Conservation (phyloP, 2,113 vertebrate species). For the Zosterops lateralis region DNA sequence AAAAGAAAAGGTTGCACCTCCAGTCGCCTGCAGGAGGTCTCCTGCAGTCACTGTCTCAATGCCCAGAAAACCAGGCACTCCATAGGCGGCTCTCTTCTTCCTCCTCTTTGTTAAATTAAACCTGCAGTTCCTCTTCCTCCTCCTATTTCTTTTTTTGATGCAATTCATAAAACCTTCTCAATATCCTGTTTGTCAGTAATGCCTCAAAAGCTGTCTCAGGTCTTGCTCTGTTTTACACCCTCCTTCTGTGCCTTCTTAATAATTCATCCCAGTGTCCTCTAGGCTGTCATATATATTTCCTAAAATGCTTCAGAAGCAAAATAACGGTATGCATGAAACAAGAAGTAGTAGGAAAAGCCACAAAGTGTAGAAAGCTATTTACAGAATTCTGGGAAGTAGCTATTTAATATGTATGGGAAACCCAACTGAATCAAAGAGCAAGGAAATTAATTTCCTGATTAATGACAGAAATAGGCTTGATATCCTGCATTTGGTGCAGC, state of each 20-base stretch:
- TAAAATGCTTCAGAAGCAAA: not conserved
- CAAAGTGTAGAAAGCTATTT: not conserved
- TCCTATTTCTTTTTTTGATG: not conserved
- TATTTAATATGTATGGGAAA: not conserved
- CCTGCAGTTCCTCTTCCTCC: not conserved
- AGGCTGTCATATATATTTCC: not conserved
- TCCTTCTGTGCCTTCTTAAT: not conserved
- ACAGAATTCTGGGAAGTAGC: not conserved
- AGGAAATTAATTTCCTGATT: not conserved
- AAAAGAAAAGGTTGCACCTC: constrained; percentile 37
- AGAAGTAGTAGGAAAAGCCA: not conserved
- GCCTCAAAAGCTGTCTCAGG: not conserved
- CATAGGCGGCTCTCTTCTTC: not conserved
- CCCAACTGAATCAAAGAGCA: not conserved
- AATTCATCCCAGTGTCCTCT: not conserved
- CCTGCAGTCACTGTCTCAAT: not conserved
- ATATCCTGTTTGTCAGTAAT: not conserved
- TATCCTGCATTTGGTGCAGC: not conserved
- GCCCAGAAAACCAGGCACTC: not conserved
- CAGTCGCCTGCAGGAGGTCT: not conserved
- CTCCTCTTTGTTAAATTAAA: not conserved
- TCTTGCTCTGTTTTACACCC: not conserved
- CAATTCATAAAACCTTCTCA: not conserved
- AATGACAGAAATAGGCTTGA: not conserved
- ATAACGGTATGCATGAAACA: not conserved